Percentiles rank a stretch among this genome's conserved stretches.
Evolutionary conservation across 2,888 invertebrate genomes (phyloP).

Genomic region (Ommatoiulus sabulosus): DNA sequence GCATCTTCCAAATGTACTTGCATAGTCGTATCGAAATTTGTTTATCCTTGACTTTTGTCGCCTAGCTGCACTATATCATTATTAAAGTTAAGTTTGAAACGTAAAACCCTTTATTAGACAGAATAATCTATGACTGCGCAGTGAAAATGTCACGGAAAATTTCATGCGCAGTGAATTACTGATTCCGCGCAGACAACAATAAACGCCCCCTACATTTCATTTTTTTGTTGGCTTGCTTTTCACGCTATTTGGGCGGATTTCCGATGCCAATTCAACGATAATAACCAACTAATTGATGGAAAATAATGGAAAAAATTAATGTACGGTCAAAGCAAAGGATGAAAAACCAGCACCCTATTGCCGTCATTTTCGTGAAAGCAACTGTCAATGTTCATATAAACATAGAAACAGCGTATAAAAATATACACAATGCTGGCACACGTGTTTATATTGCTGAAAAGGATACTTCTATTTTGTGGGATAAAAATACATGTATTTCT

Average conservation of each 20-base stretch:
- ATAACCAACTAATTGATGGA: background rate
- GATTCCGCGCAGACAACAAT: background rate
- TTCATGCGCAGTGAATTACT: background rate
- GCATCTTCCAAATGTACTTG: background rate
- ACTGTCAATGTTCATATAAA: background rate
- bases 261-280: background rate
- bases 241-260: slow-evolving; percentile 15
- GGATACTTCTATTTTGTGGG: background rate
- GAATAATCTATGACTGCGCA: background rate
- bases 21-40: background rate
- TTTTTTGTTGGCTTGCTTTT: background rate
- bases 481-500: background rate
- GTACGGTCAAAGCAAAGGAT: background rate
- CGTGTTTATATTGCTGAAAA: background rate
- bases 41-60: background rate
- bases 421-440: background rate
- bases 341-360: background rate
- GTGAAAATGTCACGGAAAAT: background rate
- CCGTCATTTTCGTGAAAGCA: background rate
- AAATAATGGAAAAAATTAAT: background rate
- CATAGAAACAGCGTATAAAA: background rate
- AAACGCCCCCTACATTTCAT: background rate
- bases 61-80: too few relatives aligned
- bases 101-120: background rate
- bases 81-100: too few relatives aligned